Conservation (phyloP, 1,140 invertebrate species). For the Drosophila sucinea region DNA sequence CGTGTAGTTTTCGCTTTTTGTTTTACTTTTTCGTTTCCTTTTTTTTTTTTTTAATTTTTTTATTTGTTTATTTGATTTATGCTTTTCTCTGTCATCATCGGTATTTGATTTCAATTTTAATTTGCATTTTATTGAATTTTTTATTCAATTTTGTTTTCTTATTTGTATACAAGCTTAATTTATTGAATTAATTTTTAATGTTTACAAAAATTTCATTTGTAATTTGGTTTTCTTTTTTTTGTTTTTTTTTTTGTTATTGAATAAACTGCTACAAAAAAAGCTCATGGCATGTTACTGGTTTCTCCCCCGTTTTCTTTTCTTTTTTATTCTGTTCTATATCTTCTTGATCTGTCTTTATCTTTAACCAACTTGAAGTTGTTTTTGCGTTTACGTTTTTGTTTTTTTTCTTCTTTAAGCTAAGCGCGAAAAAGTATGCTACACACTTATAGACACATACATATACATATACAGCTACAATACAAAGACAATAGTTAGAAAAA, state of each 20-base stretch:
- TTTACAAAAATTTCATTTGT: conserved; percentile 30
- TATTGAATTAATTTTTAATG: conserved; percentile 61
- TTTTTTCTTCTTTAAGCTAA: conserved; percentile 45
- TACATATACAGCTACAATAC: conserved; percentile 30
- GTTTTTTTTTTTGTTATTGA: conserved; percentile 19
- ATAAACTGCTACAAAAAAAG: conserved; percentile 62
- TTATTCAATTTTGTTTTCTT: conserved; percentile 44
- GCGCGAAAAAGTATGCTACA: conserved; percentile 62
- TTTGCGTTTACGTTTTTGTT: background rate
- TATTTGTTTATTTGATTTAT: conserved; percentile 34
- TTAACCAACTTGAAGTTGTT: conserved; percentile 43
- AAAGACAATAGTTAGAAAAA: conserved; percentile 38
- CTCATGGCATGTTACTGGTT: conserved; percentile 56
- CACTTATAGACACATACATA: conserved; percentile 43
- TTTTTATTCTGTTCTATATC: conserved; percentile 28
- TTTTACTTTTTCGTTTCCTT: conserved; percentile 38
- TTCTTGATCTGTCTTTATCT: background rate
- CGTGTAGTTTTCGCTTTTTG: conserved; percentile 41
- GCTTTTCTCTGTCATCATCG: conserved; percentile 31
- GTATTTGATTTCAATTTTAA: conserved; percentile 53
- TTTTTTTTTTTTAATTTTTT: conserved; percentile 25
- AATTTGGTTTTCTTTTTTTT: conserved; percentile 10
- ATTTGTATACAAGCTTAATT: conserved; percentile 66
- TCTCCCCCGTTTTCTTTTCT: conserved; percentile 13
- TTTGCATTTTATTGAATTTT: conserved; percentile 42